Conservation (phyloP, 2,797 vertebrate species). For the Siniperca obscura region DNA sequence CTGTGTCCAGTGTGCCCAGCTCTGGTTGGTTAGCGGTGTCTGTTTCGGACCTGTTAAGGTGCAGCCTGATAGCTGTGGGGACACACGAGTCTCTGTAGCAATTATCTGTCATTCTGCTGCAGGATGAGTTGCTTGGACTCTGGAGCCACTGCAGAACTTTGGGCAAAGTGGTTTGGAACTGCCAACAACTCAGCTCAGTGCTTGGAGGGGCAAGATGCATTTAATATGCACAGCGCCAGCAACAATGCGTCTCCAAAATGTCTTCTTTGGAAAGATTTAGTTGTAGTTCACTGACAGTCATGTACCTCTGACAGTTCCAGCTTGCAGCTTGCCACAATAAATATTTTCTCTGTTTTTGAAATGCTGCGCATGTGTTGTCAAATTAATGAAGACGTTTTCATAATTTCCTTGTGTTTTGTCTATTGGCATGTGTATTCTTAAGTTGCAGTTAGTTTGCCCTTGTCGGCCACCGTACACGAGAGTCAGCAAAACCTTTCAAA, state of each 20-base stretch:
- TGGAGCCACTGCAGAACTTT: slow-evolving; percentile 38
- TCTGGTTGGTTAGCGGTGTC: slow-evolving; percentile 37
- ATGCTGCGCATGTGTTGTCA: too few relatives aligned
- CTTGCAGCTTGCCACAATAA: background rate
- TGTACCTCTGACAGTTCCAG: slow-evolving; percentile 14
- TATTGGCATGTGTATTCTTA: too few relatives aligned
- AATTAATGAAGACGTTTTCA: too few relatives aligned
- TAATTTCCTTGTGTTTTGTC: too few relatives aligned
- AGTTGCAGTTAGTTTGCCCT: too few relatives aligned
- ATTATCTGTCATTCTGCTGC: slow-evolving; percentile 69
- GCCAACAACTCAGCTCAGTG: slow-evolving; percentile 28
- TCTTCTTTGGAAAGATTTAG: slow-evolving; percentile 29
- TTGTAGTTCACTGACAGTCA: background rate
- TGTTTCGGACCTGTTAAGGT: slow-evolving; percentile 47
- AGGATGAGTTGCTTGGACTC: slow-evolving; percentile 46
- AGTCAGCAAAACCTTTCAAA: slow-evolving; percentile 8
- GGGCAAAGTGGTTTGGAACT: slow-evolving; percentile 17
- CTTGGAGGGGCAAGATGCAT: background rate
- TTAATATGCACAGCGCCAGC: slow-evolving; percentile 35
- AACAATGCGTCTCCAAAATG: slow-evolving; percentile 26
- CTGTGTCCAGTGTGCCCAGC: slow-evolving; percentile 32
- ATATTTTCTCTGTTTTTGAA: slow-evolving; percentile 7
- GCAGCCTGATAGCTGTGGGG: slow-evolving; percentile 70
- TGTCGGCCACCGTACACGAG: background rate
- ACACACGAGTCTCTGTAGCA: slow-evolving; percentile 66